These are phyloP conservation scores for Galemys pyrenaicus DNA, from an alignment of 2,113 vertebrate genomes.

Conservation along the genomic window DNA sequence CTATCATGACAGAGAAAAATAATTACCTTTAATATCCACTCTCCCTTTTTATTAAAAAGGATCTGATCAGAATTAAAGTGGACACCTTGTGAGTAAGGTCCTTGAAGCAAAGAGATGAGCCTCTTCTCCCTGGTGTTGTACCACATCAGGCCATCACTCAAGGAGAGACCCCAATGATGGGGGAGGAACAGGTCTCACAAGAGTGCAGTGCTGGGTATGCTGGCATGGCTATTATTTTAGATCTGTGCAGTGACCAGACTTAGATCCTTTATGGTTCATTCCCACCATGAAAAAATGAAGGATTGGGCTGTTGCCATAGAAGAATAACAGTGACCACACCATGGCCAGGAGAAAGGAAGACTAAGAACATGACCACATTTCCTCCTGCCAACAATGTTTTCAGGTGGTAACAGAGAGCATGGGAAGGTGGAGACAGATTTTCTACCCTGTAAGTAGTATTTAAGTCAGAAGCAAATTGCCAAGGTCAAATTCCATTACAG, in stretches of 20 bases:
- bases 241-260: no score
- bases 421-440: neutral
- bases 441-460: neutral
- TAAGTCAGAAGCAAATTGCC: neutral
- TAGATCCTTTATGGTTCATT: neutral
- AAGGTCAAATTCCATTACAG: neutral
- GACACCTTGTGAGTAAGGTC: neutral
- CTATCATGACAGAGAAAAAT: accelerated
- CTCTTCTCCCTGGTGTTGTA: neutral
- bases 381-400: neutral
- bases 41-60: neutral
- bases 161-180: neutral
- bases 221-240: no score
- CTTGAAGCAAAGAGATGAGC: neutral
- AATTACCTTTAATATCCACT: neutral
- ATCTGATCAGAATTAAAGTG: neutral
- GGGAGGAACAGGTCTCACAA: no score
- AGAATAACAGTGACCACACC: neutral
- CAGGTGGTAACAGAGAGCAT: neutral
- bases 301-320: neutral
- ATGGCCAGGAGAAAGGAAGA: neutral
- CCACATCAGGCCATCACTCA: accelerated
- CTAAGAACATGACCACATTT: accelerated
- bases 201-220: accelerated
- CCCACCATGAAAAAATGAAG: accelerated